These are phyloP conservation scores for Nannobrachium achirus DNA, from an alignment of 2,113 vertebrate genomes.

Conservation along the genomic window DNA sequence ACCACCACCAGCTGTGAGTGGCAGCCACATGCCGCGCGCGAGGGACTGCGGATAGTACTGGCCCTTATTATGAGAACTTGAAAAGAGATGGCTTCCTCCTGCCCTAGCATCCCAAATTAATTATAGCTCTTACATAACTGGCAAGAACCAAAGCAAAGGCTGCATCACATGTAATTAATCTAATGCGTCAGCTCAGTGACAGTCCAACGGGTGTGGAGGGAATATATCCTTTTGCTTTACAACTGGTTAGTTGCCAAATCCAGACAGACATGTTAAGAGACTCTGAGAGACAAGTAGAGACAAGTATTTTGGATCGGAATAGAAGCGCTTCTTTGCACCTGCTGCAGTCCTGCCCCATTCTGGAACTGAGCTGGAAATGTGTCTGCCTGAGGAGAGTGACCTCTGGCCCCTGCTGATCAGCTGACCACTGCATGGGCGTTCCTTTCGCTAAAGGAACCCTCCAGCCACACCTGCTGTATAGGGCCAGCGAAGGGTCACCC, in stretches of 20 bases:
- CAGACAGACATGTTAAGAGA: background rate
- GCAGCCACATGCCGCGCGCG: slow-evolving; percentile 6
- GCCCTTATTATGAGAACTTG: background rate
- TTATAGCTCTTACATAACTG: background rate
- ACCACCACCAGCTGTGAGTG: slow-evolving; percentile 1
- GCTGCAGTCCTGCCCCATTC: slow-evolving; percentile 11
- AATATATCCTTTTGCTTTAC: background rate
- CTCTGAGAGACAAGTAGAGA: too few species aligned
- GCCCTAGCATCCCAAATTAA: background rate
- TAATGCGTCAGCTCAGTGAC: slow-evolving; percentile 1
- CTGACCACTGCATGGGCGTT: slow-evolving; percentile 33
- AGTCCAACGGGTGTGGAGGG: background rate
- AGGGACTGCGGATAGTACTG: slow-evolving; percentile 1
- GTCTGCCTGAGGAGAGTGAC: background rate
- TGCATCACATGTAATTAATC: background rate
- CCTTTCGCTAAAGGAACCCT: slow-evolving; percentile 17
- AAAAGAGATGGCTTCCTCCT: slow-evolving; percentile 1
- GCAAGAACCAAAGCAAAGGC: slow-evolving; percentile 6
- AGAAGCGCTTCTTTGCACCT: slow-evolving; percentile 34
- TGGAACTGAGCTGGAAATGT: slow-evolving; percentile 7
- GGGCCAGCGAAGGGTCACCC: slow-evolving; percentile 17
- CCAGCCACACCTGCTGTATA: slow-evolving; percentile 53
- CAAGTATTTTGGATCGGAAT: background rate
- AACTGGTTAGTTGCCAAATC: background rate
- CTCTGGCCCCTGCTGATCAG: slow-evolving; percentile 43